Evolutionary conservation across 2,113 vertebrate genomes (phyloP).

Genomic region (Poeciliopsis prolifica): DNA sequence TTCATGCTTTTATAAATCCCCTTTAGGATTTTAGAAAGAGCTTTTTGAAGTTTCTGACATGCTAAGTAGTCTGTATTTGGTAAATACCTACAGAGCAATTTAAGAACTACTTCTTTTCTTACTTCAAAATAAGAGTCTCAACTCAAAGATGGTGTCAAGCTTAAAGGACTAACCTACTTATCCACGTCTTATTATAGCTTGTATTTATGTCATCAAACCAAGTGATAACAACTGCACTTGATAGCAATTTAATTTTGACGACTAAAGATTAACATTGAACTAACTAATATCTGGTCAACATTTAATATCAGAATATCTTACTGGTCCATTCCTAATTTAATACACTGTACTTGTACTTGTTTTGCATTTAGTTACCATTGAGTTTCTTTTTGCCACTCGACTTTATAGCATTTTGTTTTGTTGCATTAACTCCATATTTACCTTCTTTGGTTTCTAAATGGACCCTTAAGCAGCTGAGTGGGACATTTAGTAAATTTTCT

Average conservation of each 20-base stretch:
- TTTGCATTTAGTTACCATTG: constrained; percentile 7
- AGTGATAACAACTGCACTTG: background rate
- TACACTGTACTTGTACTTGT: background rate
- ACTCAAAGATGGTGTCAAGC: background rate
- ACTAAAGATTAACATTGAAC: background rate
- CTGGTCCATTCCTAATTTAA: background rate
- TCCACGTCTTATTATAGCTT: background rate
- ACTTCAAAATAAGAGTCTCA: background rate
- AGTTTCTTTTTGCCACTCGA: background rate
- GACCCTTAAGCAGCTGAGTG: constrained; percentile 26
- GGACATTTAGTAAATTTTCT: constrained; percentile 17
- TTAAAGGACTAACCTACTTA: background rate
- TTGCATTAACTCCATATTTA: background rate
- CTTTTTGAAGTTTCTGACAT: background rate
- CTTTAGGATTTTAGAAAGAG: too few relatives aligned
- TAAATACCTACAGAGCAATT: background rate
- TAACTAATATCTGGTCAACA: background rate
- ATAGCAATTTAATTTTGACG: background rate
- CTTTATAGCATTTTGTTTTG: constrained; percentile 1
- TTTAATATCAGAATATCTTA: too few relatives aligned
- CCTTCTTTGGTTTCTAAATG: constrained; percentile 15
- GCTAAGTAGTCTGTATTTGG: background rate
- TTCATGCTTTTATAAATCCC: background rate
- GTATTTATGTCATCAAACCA: background rate
- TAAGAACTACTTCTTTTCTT: background rate